Base-by-base conservation (phyloP, 2,113 vertebrate species). In the Ammodytes dubius region DNA sequence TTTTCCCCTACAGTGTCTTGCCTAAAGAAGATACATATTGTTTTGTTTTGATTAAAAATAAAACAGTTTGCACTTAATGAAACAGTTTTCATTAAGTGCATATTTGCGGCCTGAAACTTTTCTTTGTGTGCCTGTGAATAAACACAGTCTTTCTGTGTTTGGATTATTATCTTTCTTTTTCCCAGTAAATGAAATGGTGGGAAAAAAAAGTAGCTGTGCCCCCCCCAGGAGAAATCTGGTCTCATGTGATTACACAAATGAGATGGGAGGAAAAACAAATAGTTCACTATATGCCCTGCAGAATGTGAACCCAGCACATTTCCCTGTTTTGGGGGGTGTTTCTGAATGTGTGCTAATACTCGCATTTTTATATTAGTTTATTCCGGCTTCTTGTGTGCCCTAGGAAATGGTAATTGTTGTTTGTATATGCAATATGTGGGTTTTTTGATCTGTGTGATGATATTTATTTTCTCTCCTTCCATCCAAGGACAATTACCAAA, bases 401-500 rank as follows among this genome's bases (percentile, higher is more conserved):
- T 71, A 84, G 85, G 88, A 89, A 86, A 90, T 82, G 59, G 64
- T 91, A 89, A 93, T 88, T 84, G 70, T 88, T 94, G 86, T 93
- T 93, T 92, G 85, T 91, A 74, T 89, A 84, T 89, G 88, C 73
- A 84, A 27, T 87, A 89, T 92, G 92, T 85, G 83, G 79, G 87
- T 86, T 91, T 87, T 92, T 92, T 81, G 76, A 88, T 91, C 82
- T 81, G 72, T 57, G 80, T 57, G 80, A 64, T 84, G 91, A 87
- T 92, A 79, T 86, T 88, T 88, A 79, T 86, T 88, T 88, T 82
- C 77, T 87, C 79, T 76, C 73, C 88, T 87, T 2, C 76, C 70
- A 87, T 85, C 90, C 89, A 92, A 94, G 90, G 90, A 91, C 90
- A 92, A 90, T 91, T 77, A 79, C 67, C 70, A 89, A 68, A 74